Evolutionary conservation across 2,113 vertebrate species (phyloP).

Genomic region (Erythrocebus patas): DNA sequence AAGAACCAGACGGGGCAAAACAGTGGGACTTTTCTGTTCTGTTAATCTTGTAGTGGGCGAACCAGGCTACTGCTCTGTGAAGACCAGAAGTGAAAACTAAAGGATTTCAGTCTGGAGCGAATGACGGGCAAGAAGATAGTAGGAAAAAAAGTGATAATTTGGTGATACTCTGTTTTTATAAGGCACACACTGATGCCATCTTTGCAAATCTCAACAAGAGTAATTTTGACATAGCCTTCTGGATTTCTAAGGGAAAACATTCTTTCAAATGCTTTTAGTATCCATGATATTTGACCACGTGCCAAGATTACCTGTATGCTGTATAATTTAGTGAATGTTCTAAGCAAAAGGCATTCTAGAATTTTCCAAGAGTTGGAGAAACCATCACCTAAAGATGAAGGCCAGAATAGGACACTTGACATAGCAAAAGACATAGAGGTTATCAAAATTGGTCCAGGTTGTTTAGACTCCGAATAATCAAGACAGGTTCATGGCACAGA

Average conservation of each 20-base stretch:
- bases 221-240: slow-evolving; percentile 90
- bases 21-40: slow-evolving; percentile 87
- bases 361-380: slow-evolving; percentile 82
- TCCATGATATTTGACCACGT: slow-evolving; percentile 87
- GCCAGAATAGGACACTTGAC: slow-evolving; percentile 41
- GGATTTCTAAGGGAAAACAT: slow-evolving; percentile 88
- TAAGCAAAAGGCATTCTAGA: slow-evolving; percentile 90
- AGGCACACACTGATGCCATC: slow-evolving; percentile 90
- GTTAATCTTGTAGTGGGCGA: slow-evolving; percentile 86
- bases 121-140: slow-evolving; percentile 92
- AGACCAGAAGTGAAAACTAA: slow-evolving; percentile 90
- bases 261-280: slow-evolving; percentile 85
- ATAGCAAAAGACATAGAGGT: slow-evolving; percentile 73
- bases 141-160: slow-evolving; percentile 89
- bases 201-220: slow-evolving; percentile 93
- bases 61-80: slow-evolving; percentile 87
- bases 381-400: slow-evolving; percentile 72
- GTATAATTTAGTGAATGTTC: slow-evolving; percentile 88
- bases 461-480: slow-evolving; percentile 39
- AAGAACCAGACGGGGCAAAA: slow-evolving; percentile 89
- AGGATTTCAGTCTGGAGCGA: slow-evolving; percentile 90
- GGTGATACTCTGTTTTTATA: slow-evolving; percentile 86
- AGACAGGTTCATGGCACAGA: slow-evolving; percentile 79
- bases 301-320: slow-evolving; percentile 87
- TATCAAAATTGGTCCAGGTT: slow-evolving; percentile 72